Conservation (phyloP, 2,797 vertebrate genomes). For the Lepus townsendii region DNA sequence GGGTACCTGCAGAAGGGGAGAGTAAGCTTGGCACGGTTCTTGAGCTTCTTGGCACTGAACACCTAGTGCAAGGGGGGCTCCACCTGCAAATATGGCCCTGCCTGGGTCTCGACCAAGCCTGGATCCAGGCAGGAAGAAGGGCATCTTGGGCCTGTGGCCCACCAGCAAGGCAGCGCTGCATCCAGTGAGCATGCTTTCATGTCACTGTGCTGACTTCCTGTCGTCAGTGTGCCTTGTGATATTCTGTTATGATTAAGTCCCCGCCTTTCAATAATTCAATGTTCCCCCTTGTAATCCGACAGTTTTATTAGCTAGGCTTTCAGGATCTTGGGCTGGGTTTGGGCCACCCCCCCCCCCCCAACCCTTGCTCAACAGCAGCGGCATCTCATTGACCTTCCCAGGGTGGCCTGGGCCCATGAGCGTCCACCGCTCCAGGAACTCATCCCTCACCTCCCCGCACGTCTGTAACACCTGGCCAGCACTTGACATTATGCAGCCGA, state of each 20-base stretch:
- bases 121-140: neutral
- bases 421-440: neutral
- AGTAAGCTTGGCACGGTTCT: neutral
- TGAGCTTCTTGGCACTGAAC: neutral
- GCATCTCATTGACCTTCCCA: neutral
- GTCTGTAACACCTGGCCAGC: neutral
- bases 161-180: neutral
- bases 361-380: neutral
- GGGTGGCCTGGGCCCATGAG: neutral
- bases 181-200: neutral
- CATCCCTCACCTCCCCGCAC: neutral
- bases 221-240: neutral
- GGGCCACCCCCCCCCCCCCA: neutral
- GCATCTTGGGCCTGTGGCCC: neutral
- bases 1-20: neutral
- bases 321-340: neutral
- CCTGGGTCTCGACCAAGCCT: neutral
- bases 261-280: neutral
- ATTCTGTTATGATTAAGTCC: neutral
- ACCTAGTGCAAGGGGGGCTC: neutral
- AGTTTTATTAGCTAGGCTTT: neutral
- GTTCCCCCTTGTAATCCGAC: neutral
- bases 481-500: neutral
- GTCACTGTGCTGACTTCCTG: constrained; percentile 1
- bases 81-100: neutral